Conservation (phyloP, 2,888 invertebrate species). For the Drosophila atripex region DNA sequence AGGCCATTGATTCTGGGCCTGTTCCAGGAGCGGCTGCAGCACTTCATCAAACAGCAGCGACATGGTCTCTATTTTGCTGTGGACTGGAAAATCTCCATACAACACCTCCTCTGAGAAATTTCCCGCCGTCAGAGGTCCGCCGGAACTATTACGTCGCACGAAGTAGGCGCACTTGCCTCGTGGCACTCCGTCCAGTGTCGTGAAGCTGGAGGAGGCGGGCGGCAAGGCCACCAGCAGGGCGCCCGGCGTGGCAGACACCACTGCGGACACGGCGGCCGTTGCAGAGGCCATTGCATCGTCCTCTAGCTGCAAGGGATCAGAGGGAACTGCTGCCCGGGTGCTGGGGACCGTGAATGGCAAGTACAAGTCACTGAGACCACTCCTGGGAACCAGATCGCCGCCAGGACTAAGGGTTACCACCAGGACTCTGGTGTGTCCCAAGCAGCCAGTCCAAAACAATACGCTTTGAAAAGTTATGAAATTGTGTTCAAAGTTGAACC, state of each 20-base stretch:
- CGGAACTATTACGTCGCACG: slow-evolving; percentile 78
- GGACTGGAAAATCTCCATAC: slow-evolving; percentile 89
- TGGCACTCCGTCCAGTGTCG: slow-evolving; percentile 81
- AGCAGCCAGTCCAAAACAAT: slow-evolving; percentile 83
- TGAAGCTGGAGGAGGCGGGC: slow-evolving; percentile 80
- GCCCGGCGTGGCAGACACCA: slow-evolving; percentile 58
- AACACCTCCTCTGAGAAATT: slow-evolving; percentile 85
- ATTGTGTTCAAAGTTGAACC: neutral
- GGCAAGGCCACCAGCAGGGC: slow-evolving; percentile 75
- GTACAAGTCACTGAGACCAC: slow-evolving; percentile 83
- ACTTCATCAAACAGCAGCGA: slow-evolving; percentile 89
- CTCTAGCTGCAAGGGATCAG: slow-evolving; percentile 3
- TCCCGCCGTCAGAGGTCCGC: slow-evolving; percentile 75
- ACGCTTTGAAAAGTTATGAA: slow-evolving; percentile 63
- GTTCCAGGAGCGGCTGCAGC: slow-evolving; percentile 89
- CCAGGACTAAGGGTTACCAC: slow-evolving; percentile 83
- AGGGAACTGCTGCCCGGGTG: slow-evolving; percentile 1
- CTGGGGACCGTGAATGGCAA: slow-evolving; percentile 63
- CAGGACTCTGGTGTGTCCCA: slow-evolving; percentile 81
- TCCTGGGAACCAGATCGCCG: slow-evolving; percentile 84
- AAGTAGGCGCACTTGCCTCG: slow-evolving; percentile 85
- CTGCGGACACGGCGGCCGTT: slow-evolving; percentile 65
- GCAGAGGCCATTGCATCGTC: slow-evolving; percentile 44
- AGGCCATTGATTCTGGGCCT: slow-evolving; percentile 90
- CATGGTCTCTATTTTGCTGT: slow-evolving; percentile 89